Evolutionary conservation across 2,888 invertebrate species (phyloP), one percentile per base, ranked within the genome.

Genomic region (Ochropacha duplaris): DNA sequence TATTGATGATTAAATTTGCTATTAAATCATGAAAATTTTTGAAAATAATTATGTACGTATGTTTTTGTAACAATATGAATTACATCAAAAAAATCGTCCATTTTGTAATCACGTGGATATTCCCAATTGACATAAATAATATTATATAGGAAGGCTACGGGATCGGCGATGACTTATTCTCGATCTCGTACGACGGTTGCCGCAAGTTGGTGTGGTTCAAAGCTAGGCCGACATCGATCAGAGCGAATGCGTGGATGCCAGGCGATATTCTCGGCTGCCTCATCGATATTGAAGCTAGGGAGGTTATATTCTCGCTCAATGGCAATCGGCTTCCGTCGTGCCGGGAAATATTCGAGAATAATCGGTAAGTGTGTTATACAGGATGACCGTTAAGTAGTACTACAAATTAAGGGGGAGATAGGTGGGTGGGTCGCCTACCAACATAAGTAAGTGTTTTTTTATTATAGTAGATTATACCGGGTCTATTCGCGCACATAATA

Each of bases 141-240:
- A 44, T 22, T 50, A 76, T 77, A 34, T 81, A 97, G 97, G 98
- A 98, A 83, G 98, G 98, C 0, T 98, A 96, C 89, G 98, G 98
- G n/a, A 98, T 98, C 60, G 98, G 98, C 6, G 98, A 98, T 79
- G 98, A 98, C 80, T 94, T 96, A 64, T 97, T 94, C 88, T 98
- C 98, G 0, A 90, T 98, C 61, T 96, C 98, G 0, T 98, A 98
- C 84, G 99, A 99, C 86, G 99, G 99, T 1, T 98, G 98, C 83
- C 94, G 98, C 49, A 95, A 96, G 81, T 89, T 98, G 58, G 95
- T 98, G 62, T 99, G 98, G 98, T 96, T 97, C 85, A 96, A 96
- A 79, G 98, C 98, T 0, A 94, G 94, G 68, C 80, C 90, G 0
- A 95, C 96, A 57, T 93, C 95, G 57, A 93, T 95, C 9, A 88